Evolutionary conservation across 2,797 vertebrate genomes (phyloP).

Genomic region (Xyrichtys novacula): DNA sequence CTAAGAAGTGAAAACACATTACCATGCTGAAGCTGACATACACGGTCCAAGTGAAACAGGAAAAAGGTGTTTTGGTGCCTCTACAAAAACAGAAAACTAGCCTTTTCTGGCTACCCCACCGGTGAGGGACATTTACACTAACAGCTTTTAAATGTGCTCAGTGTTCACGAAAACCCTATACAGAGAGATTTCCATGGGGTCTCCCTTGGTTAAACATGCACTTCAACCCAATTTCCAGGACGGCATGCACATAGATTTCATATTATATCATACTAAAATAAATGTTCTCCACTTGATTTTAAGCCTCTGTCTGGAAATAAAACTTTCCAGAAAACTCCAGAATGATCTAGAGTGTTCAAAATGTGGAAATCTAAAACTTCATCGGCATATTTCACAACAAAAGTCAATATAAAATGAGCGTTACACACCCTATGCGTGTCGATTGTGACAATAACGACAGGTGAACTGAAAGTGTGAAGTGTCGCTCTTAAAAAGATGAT

Average conservation of each 20-base stretch:
- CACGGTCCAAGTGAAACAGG: slow-evolving; percentile 93
- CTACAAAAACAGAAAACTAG: slow-evolving; percentile 90
- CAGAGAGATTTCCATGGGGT: slow-evolving; percentile 75
- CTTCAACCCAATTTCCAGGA: slow-evolving; percentile 73
- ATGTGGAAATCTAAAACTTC: slow-evolving; percentile 8
- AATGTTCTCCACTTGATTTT: slow-evolving; percentile 21
- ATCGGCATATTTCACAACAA: background rate
- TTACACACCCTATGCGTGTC: too few relatives aligned
- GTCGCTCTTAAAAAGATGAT: background rate
- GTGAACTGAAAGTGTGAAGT: background rate
- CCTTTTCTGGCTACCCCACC: slow-evolving; percentile 87
- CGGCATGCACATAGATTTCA: slow-evolving; percentile 44
- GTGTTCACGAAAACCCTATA: slow-evolving; percentile 77
- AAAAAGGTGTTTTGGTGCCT: slow-evolving; percentile 90
- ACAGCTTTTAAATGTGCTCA: slow-evolving; percentile 76
- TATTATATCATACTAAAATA: slow-evolving; percentile 35
- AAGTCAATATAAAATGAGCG: background rate
- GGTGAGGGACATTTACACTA: slow-evolving; percentile 77
- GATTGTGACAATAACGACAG: too few relatives aligned
- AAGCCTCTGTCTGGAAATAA: slow-evolving; percentile 16
- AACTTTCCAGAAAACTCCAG: slow-evolving; percentile 7
- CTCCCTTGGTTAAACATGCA: slow-evolving; percentile 73
- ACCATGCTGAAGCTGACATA: slow-evolving; percentile 88
- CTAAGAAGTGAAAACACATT: slow-evolving; percentile 93
- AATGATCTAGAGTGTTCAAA: background rate